phyloP scores from a whole-genome alignment of 1,140 invertebrate genomes.

The Bombus soroeensis region DNA sequence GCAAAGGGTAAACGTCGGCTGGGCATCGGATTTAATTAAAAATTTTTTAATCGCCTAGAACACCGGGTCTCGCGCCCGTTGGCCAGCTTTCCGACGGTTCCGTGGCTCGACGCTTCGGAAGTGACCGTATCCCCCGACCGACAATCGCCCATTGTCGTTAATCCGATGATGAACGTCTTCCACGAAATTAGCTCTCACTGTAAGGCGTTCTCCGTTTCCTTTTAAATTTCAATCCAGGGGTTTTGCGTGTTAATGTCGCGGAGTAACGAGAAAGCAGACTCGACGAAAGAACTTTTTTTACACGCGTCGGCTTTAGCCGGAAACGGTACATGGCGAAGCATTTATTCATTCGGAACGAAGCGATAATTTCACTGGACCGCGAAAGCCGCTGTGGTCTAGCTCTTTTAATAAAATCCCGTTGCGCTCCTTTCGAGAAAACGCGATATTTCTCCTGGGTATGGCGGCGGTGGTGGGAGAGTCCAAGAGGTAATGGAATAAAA shows the following conservation, averaged over 20 bases:
- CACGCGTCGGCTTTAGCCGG: background rate
- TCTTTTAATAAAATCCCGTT: slow-evolving; percentile 19
- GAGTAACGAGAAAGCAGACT: background rate
- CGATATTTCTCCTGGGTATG: background rate
- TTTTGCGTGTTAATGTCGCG: background rate
- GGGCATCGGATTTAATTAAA: slow-evolving; percentile 29
- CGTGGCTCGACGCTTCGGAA: background rate
- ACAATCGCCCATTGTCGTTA: background rate
- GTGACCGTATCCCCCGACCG: background rate
- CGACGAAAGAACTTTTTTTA: background rate
- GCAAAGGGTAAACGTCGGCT: slow-evolving; percentile 13
- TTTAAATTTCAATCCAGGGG: background rate
- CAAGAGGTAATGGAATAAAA: slow-evolving; percentile 21
- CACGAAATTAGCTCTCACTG: background rate
- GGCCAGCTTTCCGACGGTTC: background rate
- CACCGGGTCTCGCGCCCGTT: background rate
- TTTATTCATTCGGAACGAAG: slow-evolving; percentile 7
- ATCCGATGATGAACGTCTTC: background rate
- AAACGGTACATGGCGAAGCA: background rate
- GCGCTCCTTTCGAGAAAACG: slow-evolving; percentile 8
- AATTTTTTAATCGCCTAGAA: slow-evolving; percentile 21
- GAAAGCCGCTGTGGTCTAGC: background rate
- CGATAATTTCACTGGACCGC: background rate
- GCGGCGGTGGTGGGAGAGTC: background rate
- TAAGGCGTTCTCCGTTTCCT: background rate